These are phyloP conservation scores for Saccostrea cuccullata DNA, from an alignment of 1,140 invertebrate species.

Conservation along the genomic window DNA sequence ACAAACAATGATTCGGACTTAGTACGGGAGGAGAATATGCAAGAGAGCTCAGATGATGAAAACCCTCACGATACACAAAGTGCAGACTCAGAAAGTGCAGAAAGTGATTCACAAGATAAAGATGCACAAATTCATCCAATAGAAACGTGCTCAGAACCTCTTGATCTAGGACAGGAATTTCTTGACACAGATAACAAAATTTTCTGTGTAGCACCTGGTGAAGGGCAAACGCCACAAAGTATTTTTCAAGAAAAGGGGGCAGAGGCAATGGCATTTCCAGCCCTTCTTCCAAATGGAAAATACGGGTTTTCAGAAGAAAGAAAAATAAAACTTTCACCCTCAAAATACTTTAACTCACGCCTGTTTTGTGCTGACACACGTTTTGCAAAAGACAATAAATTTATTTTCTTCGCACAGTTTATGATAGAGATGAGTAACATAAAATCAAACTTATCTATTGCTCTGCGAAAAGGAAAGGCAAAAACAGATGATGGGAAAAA, in stretches of 20 bases:
- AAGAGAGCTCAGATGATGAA: no score
- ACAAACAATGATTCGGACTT: no score
- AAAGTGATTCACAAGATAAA: neutral
- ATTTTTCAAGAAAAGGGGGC: neutral
- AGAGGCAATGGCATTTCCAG: constrained; percentile 45
- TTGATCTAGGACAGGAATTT: constrained; percentile 40
- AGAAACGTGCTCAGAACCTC: constrained; percentile 37
- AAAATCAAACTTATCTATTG: constrained; percentile 35
- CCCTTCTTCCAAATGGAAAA: constrained; percentile 30
- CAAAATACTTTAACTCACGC: constrained; percentile 42
- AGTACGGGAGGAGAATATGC: no score
- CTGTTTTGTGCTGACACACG: constrained; percentile 14
- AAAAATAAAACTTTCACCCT: neutral
- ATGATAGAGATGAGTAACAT: constrained; percentile 25
- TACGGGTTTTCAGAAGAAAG: constrained; percentile 19
- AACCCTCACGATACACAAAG: neutral
- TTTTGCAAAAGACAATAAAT: constrained; percentile 33
- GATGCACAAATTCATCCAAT: neutral
- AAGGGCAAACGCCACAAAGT: neutral
- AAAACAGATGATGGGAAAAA: neutral
- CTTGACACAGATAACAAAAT: constrained; percentile 35
- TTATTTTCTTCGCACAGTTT: constrained; percentile 40
- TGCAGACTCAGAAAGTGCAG: no score
- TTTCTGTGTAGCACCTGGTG: constrained; percentile 43
- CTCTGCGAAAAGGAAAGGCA: constrained; percentile 27